These are phyloP conservation scores for Ptychodera flava DNA, from an alignment of 35 echinoderm and acorn worm species.

Conservation along the genomic window DNA sequence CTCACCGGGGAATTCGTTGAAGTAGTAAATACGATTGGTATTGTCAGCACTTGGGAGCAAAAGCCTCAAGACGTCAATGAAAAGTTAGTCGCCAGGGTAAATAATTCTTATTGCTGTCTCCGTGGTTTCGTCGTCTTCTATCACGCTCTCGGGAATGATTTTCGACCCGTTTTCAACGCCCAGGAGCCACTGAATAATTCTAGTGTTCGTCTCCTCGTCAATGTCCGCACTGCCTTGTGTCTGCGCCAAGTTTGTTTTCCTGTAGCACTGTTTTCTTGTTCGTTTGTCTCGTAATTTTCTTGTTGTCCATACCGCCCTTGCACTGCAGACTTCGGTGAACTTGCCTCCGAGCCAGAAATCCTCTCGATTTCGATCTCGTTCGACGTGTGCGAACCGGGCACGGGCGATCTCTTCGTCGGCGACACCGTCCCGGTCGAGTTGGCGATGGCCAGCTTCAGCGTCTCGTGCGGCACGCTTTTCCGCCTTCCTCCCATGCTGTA, in stretches of 20 bases:
- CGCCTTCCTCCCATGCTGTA: background rate
- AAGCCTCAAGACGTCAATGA: no score
- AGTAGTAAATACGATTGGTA: no score
- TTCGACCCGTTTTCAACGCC: background rate
- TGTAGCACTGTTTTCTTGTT: background rate
- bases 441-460: background rate
- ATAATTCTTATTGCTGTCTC: background rate
- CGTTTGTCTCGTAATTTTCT: background rate
- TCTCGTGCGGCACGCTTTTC: background rate
- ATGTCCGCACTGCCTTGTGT: background rate
- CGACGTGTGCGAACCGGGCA: background rate
- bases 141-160: background rate
- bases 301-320: background rate
- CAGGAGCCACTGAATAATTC: background rate
- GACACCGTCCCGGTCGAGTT: background rate
- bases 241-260: background rate
- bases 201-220: background rate
- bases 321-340: background rate
- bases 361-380: background rate
- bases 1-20: no score
- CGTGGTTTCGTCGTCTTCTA: background rate
- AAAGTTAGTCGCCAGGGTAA: background rate
- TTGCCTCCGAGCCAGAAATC: background rate
- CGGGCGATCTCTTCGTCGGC: background rate
- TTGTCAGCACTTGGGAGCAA: no score